phyloP scores from a whole-genome alignment of 2,888 invertebrate genomes.

The Cheilosia urbana region DNA sequence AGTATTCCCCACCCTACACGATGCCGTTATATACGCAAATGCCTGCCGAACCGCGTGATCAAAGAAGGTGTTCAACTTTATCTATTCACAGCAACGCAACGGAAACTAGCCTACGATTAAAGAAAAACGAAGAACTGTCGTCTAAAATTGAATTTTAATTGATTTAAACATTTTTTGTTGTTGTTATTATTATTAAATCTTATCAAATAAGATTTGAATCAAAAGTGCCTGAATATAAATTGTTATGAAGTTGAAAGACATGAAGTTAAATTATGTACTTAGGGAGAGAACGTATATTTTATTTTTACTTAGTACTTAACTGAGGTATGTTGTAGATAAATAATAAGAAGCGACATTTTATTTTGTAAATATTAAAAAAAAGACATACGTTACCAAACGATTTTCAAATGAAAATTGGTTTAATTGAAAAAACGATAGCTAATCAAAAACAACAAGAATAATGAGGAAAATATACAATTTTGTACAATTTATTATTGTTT shows the following conservation, averaged over 20 bases:
- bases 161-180: not conserved
- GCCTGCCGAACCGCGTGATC: slow-evolving; percentile 80
- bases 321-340: slow-evolving; percentile 35
- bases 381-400: not conserved
- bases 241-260: slow-evolving; percentile 23
- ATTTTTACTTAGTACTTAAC: slow-evolving; percentile 53
- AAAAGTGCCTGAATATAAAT: slow-evolving; percentile 68
- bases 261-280: slow-evolving; percentile 2
- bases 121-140: not conserved
- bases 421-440: slow-evolving; percentile 14
- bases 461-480: slow-evolving; percentile 65
- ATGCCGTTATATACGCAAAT: slow-evolving; percentile 85
- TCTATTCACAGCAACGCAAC: slow-evolving; percentile 25
- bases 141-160: slow-evolving; percentile 6
- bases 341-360: slow-evolving; percentile 24
- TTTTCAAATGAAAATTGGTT: slow-evolving; percentile 48
- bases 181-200: slow-evolving; percentile 6
- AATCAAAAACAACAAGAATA: slow-evolving; percentile 14
- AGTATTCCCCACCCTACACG: slow-evolving; percentile 87
- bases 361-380: slow-evolving; percentile 39
- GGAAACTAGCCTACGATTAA: slow-evolving; percentile 8
- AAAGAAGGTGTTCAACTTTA: not conserved
- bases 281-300: slow-evolving; percentile 30
- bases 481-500: slow-evolving; percentile 37
- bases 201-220: slow-evolving; percentile 52